Percentiles rank a stretch among this genome's conserved stretches.
These are phyloP conservation scores for Catharus minimus DNA, from an alignment of 2,113 vertebrate species.

Conservation along the genomic window DNA sequence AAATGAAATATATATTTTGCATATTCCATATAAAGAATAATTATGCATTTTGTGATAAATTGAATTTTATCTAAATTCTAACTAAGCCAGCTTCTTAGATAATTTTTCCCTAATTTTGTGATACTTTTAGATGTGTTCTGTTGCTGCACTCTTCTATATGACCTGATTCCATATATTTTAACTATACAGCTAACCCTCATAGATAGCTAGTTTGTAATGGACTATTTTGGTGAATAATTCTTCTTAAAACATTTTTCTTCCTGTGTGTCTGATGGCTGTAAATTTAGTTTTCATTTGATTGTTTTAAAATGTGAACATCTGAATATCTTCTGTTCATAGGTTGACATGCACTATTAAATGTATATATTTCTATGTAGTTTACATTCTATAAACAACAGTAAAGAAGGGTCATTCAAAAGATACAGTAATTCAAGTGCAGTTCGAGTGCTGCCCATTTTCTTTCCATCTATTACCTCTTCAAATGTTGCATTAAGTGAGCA, in stretches of 20 bases:
- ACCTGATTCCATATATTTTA: not conserved
- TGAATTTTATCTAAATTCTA: not conserved
- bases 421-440: not conserved
- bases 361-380: not conserved
- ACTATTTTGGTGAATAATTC: not conserved
- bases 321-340: not conserved
- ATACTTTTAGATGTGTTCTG: not conserved
- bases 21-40: not conserved
- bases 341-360: not conserved
- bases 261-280: not conserved
- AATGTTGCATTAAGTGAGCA: not conserved
- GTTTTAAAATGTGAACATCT: not conserved
- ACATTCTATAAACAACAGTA: not conserved
- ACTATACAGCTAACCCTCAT: not conserved
- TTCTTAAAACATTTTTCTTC: not conserved
- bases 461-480: not conserved
- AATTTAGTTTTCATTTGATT: not conserved
- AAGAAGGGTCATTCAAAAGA: not conserved
- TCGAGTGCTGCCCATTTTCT: not conserved
- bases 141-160: not conserved
- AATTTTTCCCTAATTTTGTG: accelerated
- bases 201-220: not conserved
- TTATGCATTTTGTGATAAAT: not conserved
- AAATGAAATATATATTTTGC: not conserved
- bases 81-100: not conserved